A percentile compares a stretch with the other conserved stretches of the same genome.
Conservation (phyloP, 2,113 vertebrate genomes). For the Dermatemys mawii region DNA sequence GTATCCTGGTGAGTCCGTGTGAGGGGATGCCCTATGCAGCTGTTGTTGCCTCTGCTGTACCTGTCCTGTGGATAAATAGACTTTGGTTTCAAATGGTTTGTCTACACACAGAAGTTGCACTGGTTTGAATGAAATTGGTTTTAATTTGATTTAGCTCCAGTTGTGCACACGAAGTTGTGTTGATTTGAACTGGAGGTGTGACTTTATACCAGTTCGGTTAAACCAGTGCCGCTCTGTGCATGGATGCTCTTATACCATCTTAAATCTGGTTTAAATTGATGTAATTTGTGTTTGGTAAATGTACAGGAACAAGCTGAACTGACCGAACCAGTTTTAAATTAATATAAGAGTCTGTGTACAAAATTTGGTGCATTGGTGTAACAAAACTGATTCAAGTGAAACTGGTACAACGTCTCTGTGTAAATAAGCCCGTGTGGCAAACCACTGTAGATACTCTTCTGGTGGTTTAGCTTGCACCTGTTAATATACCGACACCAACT, state of each 20-base stretch:
- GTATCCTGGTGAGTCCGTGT: neutral
- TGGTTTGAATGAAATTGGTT: neutral
- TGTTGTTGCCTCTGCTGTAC: accelerated
- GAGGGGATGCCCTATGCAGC: accelerated
- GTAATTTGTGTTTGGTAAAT: neutral
- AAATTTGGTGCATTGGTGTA: neutral
- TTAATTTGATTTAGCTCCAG: too few relatives aligned
- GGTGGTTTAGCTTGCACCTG: neutral
- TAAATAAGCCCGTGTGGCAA: neutral
- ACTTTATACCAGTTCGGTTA: neutral
- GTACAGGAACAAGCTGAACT: neutral
- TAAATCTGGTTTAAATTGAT: neutral
- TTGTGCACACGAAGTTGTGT: neutral
- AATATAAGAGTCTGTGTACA: neutral
- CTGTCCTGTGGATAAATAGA: neutral
- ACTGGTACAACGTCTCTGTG: neutral
- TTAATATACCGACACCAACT: neutral
- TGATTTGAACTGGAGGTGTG: neutral
- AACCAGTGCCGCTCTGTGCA: neutral
- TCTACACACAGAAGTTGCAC: neutral
- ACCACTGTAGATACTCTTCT: neutral
- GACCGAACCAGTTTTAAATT: neutral
- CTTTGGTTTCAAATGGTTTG: neutral
- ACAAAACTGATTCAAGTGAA: neutral
- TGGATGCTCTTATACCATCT: neutral